Base-by-base conservation (phyloP, 2,888 invertebrate genomes). In the Oconnorella tubifera region DNA sequence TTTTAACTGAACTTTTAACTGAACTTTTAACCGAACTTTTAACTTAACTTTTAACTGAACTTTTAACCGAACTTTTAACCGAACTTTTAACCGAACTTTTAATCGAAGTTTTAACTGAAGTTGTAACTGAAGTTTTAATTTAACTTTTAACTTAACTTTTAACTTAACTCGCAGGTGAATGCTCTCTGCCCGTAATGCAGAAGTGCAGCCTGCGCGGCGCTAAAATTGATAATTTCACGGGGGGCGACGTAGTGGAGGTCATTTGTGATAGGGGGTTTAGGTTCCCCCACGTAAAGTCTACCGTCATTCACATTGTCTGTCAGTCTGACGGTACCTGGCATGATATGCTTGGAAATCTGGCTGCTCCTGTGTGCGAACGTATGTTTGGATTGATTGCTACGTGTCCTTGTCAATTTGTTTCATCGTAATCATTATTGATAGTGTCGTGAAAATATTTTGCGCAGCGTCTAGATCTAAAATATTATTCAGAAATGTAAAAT, bases 201-300 rank as follows among this genome's bases (percentile, higher is more conserved):
- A 10, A 40, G 10, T 40, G 40, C 40, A 14, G 10, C 40, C 40
- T 40, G 40, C 40, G 40, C 40, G 40, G 40, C 19, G 40, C 40
- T 19, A 40, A 19, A 19, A 40, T 19, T 14, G 10, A 10, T 19
- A 51, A 19, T 25, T 51, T 19, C 53, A 19, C 40, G n/a, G 31
- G 3, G 10, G 66, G 66, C n/a, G 62, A 66, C 14, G 31, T n/a
- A 2, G 29, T 55, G 2, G 58, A 63, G 48, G 32, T 66, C 27
- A 33, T 31, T 3, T 66, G 66, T 31, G n/a, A 63, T 14, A 53
- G 59, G 25, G 66, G 66, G 4, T 66, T 60, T 53, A 49, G 66
- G 27, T 32, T 66, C n/a, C 66, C 66, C 1, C 31, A 31, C 53
- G 59, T 33, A 3, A 64, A 62, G 32, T 31, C 62, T 14, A 32